A percentile compares a stretch with the other conserved stretches of the same genome.
phyloP scores from a whole-genome alignment of 1,140 invertebrate species.

The Cyclina sinensis region DNA sequence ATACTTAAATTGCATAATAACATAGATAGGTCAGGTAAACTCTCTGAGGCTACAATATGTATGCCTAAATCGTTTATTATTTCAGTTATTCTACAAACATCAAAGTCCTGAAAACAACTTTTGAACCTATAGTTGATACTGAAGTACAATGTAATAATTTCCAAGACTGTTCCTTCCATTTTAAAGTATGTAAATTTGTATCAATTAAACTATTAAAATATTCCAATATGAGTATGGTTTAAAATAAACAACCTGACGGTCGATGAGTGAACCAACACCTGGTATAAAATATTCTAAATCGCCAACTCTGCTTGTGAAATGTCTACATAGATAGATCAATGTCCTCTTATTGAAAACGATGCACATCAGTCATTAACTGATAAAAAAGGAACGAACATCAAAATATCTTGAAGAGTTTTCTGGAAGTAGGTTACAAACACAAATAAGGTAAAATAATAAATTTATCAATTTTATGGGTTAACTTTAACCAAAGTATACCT shows the following conservation, averaged over 20 bases:
- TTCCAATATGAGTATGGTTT: background rate
- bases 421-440: background rate
- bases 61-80: background rate
- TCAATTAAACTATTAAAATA: background rate
- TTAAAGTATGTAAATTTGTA: background rate
- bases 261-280: background rate
- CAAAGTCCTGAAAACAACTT: background rate
- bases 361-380: background rate
- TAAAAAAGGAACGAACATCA: background rate
- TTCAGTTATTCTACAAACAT: background rate
- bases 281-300: background rate
- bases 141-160: conserved; percentile 23
- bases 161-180: background rate
- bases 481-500: background rate
- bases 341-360: background rate
- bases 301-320: no score
- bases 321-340: background rate
- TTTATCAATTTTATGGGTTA: background rate
- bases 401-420: background rate
- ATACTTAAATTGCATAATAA: background rate
- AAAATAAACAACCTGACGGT: background rate
- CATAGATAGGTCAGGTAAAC: background rate
- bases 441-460: background rate
- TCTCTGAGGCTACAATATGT: background rate
- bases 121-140: background rate